Evolutionary conservation across 2,888 invertebrate genomes (phyloP).

Genomic region (Polydrusus cervinus): DNA sequence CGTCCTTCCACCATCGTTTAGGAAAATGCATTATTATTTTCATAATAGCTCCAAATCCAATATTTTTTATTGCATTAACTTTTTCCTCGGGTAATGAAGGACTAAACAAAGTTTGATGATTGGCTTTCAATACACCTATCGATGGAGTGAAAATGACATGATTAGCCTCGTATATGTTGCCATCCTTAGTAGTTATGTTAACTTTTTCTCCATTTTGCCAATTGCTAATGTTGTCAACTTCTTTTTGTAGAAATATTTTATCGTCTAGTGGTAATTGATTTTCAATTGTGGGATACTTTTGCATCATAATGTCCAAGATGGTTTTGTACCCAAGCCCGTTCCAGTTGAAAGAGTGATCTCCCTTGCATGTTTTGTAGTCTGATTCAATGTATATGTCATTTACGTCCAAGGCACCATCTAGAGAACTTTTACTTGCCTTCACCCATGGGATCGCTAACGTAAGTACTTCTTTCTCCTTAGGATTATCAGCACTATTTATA

Average conservation of each 20-base stretch:
- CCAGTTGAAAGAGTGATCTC: slow-evolving; percentile 81
- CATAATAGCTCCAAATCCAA: slow-evolving; percentile 57
- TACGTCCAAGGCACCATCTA: slow-evolving; percentile 41
- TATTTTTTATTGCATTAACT: slow-evolving; percentile 55
- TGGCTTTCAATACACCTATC: slow-evolving; percentile 60
- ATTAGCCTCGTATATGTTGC: slow-evolving; percentile 72
- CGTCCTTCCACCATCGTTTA: slow-evolving; percentile 56
- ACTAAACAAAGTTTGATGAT: slow-evolving; percentile 54
- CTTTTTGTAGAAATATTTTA: too few species aligned
- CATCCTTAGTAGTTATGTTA: slow-evolving; percentile 71
- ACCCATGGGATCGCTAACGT: slow-evolving; percentile 38
- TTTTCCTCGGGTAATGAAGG: slow-evolving; percentile 57
- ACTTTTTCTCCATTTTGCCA: slow-evolving; percentile 50
- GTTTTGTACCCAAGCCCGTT: slow-evolving; percentile 80
- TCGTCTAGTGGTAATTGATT: slow-evolving; percentile 46
- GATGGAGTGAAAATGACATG: slow-evolving; percentile 58
- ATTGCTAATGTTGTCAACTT: slow-evolving; percentile 52
- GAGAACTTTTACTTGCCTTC: slow-evolving; percentile 13
- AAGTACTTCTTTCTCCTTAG: slow-evolving; percentile 35
- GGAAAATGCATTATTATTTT: slow-evolving; percentile 46
- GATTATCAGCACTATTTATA: background rate
- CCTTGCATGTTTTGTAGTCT: slow-evolving; percentile 80
- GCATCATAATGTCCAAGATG: slow-evolving; percentile 63
- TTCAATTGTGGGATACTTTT: slow-evolving; percentile 58
- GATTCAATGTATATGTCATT: slow-evolving; percentile 78